Conservation (phyloP, 2,888 invertebrate species). For the Callinectes sapidus region DNA sequence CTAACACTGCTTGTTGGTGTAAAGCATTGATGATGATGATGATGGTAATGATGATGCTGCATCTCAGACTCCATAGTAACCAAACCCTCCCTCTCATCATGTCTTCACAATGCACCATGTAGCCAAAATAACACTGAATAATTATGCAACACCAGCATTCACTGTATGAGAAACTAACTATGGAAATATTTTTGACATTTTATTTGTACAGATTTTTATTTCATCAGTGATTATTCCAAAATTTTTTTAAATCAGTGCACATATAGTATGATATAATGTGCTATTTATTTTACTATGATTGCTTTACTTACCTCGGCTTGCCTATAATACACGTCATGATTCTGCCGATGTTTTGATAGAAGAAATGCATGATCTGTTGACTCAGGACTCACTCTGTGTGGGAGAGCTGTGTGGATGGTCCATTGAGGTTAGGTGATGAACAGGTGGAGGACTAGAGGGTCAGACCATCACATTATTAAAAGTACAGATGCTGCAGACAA, state of each 20-base stretch:
- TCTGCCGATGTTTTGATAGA: not conserved
- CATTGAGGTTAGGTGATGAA: not conserved
- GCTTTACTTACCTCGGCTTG: not conserved
- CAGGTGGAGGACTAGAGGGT: not conserved
- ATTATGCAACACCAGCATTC: no score
- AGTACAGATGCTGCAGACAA: not conserved
- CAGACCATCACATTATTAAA: not conserved
- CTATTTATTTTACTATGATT: not conserved
- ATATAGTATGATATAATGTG: not conserved
- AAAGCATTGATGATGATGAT: not conserved
- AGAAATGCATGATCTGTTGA: not conserved
- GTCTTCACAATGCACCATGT: not conserved
- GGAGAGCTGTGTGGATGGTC: not conserved
- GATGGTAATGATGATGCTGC: not conserved
- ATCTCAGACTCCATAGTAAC: not conserved
- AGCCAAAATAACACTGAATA: not conserved
- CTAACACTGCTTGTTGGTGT: not conserved
- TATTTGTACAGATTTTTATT: no score
- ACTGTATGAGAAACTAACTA: no score
- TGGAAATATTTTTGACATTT: no score
- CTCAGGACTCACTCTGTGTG: conserved; percentile 6
- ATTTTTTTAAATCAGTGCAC: no score
- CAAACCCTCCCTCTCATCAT: not conserved
- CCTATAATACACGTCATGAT: not conserved
- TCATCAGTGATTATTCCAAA: no score